phyloP scores from a whole-genome alignment of 2,797 vertebrate species.

The Acridotheres tristis region DNA sequence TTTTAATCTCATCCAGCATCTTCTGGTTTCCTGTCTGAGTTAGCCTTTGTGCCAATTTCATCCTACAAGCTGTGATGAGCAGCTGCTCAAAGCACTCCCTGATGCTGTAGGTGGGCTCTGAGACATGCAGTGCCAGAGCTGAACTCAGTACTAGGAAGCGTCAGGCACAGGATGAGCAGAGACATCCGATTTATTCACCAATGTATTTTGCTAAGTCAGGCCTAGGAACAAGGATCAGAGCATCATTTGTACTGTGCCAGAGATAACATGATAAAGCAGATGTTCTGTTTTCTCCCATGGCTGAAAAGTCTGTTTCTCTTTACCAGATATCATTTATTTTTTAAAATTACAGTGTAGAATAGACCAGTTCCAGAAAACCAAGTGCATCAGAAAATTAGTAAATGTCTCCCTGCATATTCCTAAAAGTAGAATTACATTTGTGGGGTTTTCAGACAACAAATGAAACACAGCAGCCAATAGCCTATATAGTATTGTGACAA shows the following conservation, averaged over 20 bases:
- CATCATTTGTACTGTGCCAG: neutral
- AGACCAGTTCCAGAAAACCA: neutral
- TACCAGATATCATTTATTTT: neutral
- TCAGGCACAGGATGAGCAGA: constrained; percentile 43
- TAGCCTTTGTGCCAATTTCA: neutral
- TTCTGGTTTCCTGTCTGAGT: neutral
- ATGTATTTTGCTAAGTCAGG: constrained; percentile 4
- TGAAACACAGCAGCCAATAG: neutral
- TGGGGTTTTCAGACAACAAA: neutral
- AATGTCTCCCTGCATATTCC: neutral
- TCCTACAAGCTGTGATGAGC: neutral
- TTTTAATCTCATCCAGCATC: constrained; percentile 35
- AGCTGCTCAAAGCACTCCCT: constrained; percentile 21
- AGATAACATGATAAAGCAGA: neutral
- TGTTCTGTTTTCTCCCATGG: neutral
- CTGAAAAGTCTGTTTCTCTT: neutral
- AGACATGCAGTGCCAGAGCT: neutral
- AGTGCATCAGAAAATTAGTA: neutral
- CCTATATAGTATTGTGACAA: rapidly evolving
- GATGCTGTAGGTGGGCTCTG: constrained; percentile 19
- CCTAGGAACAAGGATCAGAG: constrained; percentile 23
- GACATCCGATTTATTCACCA: neutral
- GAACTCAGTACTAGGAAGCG: constrained; percentile 14
- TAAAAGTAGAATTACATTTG: neutral
- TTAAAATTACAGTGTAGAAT: neutral